Evolutionary conservation across 2,797 vertebrate species (phyloP), one percentile per base, ranked within the genome.

Genomic region (Sebastes vulpes): DNA sequence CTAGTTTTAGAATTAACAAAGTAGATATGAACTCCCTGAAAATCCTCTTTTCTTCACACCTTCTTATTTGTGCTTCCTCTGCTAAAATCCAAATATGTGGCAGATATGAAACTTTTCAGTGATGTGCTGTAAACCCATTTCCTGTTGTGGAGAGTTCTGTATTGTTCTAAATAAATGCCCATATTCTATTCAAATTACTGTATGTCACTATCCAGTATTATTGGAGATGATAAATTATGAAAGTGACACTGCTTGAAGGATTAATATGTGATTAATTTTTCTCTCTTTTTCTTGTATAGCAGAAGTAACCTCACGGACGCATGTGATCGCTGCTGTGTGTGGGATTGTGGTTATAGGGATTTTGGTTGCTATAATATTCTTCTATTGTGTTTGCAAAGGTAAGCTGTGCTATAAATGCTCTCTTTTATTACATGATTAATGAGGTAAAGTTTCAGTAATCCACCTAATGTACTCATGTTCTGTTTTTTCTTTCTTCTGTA

Each of bases 291-390:
- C 61, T 68, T 11, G 7, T 70, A 10, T 77, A 61, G 21, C 75
- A 89, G 83, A 0, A 4, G 0, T 3, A 56, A 0, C 0, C 4
- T 1, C 4, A 0, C 75, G 83, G 9, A 0, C 0, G 0, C 77
- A 79, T 1, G 0, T 7, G 10, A 0, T 23, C 20, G 0, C 0
- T 8, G 0, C 32, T 4, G 0, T 29, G 1, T 0, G 0, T 6
- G 0, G 9, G 6, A 0, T 12, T 3, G 0, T 1, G 0, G 0
- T 4, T 4, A 0, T 0, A 1, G 0, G 0, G 38, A 42, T 0
- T 1, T 0, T 6, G 6, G 3, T 14, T 18, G 1, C 1, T 0
- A 1, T 3, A 7, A 10, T 0, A n/a, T 0, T 52, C 0, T 0
- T 8, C 0, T 0, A 0, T 23, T 31, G 0, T 0, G 0, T 20